These are phyloP conservation scores for Propithecus perrieri DNA, from an alignment of 2,797 vertebrate genomes.

Conservation along the genomic window DNA sequence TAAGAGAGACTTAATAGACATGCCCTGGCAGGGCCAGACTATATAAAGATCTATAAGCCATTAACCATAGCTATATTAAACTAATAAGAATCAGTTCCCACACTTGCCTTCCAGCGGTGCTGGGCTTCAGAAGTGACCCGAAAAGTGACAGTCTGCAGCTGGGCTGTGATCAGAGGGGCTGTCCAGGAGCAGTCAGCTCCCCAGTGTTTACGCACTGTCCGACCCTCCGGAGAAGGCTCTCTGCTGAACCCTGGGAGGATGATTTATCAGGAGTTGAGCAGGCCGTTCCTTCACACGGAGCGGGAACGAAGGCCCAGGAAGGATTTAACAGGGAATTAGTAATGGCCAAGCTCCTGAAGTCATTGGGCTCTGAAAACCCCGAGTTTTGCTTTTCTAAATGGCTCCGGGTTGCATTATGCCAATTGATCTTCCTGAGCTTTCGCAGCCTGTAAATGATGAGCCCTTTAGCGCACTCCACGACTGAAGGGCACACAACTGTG, in stretches of 20 bases:
- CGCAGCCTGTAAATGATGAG: constrained; percentile 49
- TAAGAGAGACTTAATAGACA: constrained; percentile 66
- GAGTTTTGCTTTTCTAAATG: constrained; percentile 62
- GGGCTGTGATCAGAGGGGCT: background rate
- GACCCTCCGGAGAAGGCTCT: background rate
- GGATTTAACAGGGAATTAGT: constrained; percentile 58
- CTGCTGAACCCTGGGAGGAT: background rate
- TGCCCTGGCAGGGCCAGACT: constrained; percentile 5
- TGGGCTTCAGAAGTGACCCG: constrained; percentile 43
- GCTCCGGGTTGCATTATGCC: constrained; percentile 47
- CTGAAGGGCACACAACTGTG: constrained; percentile 76
- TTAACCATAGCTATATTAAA: constrained; percentile 66
- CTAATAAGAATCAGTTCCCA: constrained; percentile 69
- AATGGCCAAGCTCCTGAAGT: constrained; percentile 60
- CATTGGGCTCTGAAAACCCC: constrained; percentile 59
- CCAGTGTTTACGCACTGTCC: background rate
- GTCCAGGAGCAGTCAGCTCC: background rate
- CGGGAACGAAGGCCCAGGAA: background rate
- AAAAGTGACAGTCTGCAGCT: background rate
- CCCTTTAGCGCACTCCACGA: constrained; percentile 70
- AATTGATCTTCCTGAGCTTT: constrained; percentile 57
- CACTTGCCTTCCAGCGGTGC: constrained; percentile 58
- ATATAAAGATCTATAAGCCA: constrained; percentile 72
- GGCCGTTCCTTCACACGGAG: constrained; percentile 27
- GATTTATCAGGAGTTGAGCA: background rate